These are phyloP conservation scores for Agrochola litura DNA, from an alignment of 2,888 invertebrate genomes.

Conservation along the genomic window DNA sequence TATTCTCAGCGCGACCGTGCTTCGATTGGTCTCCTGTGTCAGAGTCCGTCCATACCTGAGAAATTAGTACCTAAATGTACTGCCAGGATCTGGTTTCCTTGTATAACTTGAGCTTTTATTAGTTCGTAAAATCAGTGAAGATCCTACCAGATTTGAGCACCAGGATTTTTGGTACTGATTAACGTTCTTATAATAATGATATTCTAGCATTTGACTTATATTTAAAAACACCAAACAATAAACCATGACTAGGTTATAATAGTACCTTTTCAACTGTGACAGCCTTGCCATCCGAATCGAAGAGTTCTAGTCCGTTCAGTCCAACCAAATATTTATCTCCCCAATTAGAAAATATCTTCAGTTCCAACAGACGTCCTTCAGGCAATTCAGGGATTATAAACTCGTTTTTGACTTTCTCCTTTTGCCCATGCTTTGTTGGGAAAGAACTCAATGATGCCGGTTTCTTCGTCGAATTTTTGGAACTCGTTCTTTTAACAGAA, in stretches of 20 bases:
- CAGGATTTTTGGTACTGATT: neutral
- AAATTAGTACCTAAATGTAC: neutral
- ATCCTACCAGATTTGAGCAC: neutral
- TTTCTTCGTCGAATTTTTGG: constrained; percentile 75
- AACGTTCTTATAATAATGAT: neutral
- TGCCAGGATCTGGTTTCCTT: neutral
- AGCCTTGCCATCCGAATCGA: constrained; percentile 91
- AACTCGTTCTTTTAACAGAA: constrained; percentile 66
- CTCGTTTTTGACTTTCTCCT: constrained; percentile 81
- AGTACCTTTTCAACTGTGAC: constrained; percentile 91
- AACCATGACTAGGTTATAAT: neutral
- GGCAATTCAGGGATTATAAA: constrained; percentile 95
- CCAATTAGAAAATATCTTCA: constrained; percentile 94
- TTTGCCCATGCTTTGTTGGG: constrained; percentile 69
- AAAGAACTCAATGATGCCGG: constrained; percentile 74
- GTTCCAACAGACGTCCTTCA: constrained; percentile 91
- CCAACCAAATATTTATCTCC: constrained; percentile 95
- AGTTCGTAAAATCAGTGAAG: neutral
- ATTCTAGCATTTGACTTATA: neutral
- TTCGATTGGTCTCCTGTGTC: constrained; percentile 84
- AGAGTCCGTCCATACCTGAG: constrained; percentile 92
- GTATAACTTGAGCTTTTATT: neutral
- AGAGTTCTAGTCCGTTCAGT: constrained; percentile 94
- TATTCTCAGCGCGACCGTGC: constrained; percentile 91
- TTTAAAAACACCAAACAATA: neutral